phyloP scores from a whole-genome alignment of 2,888 invertebrate genomes.

The Drosophila nr. fundita region DNA sequence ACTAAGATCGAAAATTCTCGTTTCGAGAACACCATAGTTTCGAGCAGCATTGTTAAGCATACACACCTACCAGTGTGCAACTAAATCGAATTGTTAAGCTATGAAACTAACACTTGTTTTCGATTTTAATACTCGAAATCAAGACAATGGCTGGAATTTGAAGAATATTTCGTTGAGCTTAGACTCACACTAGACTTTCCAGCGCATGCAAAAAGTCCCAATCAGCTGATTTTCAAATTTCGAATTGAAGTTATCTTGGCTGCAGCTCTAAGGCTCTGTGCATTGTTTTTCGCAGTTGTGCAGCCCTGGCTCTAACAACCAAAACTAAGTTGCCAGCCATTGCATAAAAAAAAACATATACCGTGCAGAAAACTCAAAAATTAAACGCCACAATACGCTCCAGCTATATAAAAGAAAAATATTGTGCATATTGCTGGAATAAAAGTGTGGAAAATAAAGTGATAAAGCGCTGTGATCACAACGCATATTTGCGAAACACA shows the following conservation, averaged over 20 bases:
- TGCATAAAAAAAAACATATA: slow-evolving; percentile 50
- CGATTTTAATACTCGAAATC: not conserved
- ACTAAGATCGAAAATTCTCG: not conserved
- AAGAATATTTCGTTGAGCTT: slow-evolving; percentile 7
- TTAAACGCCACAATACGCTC: not conserved
- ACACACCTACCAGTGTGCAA: not conserved
- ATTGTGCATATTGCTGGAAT: not conserved
- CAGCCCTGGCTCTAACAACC: slow-evolving; percentile 52
- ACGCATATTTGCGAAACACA: slow-evolving; percentile 7
- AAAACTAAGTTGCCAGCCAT: slow-evolving; percentile 59
- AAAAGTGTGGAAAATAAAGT: slow-evolving; percentile 1
- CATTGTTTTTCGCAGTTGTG: slow-evolving; percentile 43
- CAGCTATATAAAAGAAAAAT: not conserved
- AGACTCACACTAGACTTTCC: not conserved
- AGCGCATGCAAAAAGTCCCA: not conserved
- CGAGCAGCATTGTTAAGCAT: not conserved
- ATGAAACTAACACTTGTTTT: not conserved
- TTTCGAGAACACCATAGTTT: not conserved
- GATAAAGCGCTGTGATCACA: not conserved
- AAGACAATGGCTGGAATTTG: not conserved
- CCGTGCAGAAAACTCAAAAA: slow-evolving; percentile 33
- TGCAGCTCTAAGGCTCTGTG: slow-evolving; percentile 40
- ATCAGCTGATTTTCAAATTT: slow-evolving; percentile 43
- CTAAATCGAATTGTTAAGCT: not conserved
- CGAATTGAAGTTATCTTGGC: slow-evolving; percentile 37